A percentile compares a stretch with the other conserved stretches of the same genome.
Conservation (phyloP, 2,888 invertebrate genomes). For the Drosophila borealis region DNA sequence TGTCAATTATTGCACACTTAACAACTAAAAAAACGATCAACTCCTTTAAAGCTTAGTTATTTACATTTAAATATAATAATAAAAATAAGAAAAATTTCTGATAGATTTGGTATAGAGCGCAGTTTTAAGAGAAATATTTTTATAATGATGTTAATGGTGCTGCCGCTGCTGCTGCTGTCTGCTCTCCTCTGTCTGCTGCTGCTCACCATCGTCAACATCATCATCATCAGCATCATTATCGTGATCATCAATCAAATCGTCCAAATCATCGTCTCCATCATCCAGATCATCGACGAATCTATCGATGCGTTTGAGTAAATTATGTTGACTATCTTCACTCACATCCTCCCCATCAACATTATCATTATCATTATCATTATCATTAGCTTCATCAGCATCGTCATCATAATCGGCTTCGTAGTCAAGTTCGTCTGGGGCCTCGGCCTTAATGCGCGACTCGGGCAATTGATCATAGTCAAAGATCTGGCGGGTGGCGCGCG, state of each 20-base stretch:
- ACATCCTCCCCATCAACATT: conserved; percentile 39
- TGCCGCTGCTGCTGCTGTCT: conserved; percentile 18
- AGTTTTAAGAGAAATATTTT: conserved; percentile 66
- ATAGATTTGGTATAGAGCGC: conserved; percentile 84
- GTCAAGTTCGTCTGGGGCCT: conserved; percentile 50
- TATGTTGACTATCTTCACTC: conserved; percentile 53
- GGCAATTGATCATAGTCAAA: conserved; percentile 84
- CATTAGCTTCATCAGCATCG: conserved; percentile 22
- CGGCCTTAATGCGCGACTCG: conserved; percentile 75
- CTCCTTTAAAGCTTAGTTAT: conserved; percentile 64
- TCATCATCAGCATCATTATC: conserved; percentile 35
- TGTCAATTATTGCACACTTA: conserved; percentile 65
- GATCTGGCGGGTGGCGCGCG: conserved; percentile 82
- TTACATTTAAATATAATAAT: conserved; percentile 54
- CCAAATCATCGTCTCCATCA: conserved; percentile 69
- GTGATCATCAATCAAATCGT: conserved; percentile 57
- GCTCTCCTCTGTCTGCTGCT: conserved; percentile 6
- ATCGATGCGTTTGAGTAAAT: conserved; percentile 78
- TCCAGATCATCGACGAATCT: conserved; percentile 72
- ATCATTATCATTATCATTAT: conserved; percentile 51
- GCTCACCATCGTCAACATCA: conserved; percentile 10
- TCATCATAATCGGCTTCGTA: conserved; percentile 46
- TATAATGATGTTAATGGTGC: conserved; percentile 39
- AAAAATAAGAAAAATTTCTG: conserved; percentile 62
- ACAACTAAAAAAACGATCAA: conserved; percentile 58